These are phyloP conservation scores for Acronicta alni DNA, from an alignment of 2,888 invertebrate species.

Conservation along the genomic window DNA sequence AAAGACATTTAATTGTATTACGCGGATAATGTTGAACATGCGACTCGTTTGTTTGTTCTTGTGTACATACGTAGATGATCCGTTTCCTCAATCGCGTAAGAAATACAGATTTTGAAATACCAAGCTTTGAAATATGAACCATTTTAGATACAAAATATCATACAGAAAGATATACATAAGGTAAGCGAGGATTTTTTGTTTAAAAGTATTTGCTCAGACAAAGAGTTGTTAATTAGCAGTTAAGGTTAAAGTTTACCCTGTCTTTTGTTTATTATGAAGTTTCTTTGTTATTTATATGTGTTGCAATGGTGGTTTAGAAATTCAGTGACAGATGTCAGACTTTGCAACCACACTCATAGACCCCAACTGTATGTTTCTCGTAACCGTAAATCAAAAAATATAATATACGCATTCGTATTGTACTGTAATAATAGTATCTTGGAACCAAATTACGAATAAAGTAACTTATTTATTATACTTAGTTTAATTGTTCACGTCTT, in stretches of 20 bases:
- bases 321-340: conserved; percentile 19
- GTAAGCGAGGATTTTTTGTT: conserved; percentile 47
- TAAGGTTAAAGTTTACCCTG: conserved; percentile 74
- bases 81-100: neutral
- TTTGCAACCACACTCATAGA: conserved; percentile 53
- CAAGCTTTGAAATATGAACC: conserved; percentile 6
- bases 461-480: conserved; percentile 24
- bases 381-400: conserved; percentile 1
- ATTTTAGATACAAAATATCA: conserved; percentile 21
- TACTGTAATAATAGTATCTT: conserved; percentile 25
- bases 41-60: too few species aligned
- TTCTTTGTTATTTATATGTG: conserved; percentile 42
- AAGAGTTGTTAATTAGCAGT: conserved; percentile 71
- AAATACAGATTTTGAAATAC: conserved; percentile 1
- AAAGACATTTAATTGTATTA: too few species aligned
- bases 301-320: conserved; percentile 42
- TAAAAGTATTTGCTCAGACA: conserved; percentile 63
- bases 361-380: conserved; percentile 1
- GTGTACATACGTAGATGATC: too few species aligned
- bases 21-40: too few species aligned
- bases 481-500: conserved; percentile 14
- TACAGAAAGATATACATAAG: conserved; percentile 23
- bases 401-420: conserved; percentile 4
- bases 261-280: conserved; percentile 56
- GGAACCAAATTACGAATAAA: conserved; percentile 5